A percentile compares a stretch with the other conserved stretches of the same genome.
phyloP scores from a whole-genome alignment of 2,888 invertebrate species.

The Dynastes hyllus region DNA sequence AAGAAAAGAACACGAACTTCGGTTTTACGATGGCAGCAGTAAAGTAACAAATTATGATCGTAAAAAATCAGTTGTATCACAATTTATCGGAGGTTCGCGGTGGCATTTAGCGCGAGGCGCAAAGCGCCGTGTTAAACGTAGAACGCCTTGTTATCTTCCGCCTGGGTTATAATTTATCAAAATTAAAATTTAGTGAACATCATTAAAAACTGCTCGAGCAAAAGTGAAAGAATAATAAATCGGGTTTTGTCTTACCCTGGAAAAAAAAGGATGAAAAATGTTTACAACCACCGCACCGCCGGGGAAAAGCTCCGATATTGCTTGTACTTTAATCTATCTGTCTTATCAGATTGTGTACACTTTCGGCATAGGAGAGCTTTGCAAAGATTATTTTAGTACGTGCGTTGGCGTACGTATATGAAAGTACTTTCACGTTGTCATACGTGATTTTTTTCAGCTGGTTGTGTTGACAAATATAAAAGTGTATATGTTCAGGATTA shows the following conservation, averaged over 20 bases:
- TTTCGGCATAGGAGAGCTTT: neutral
- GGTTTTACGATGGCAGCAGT: neutral
- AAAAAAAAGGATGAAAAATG: slow-evolving; percentile 5
- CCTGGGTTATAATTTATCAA: slow-evolving; percentile 36
- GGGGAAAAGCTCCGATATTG: slow-evolving; percentile 12
- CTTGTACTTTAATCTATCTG: slow-evolving; percentile 34
- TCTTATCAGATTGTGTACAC: slow-evolving; percentile 25
- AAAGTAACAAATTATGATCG: slow-evolving; percentile 41
- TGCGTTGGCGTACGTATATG: neutral
- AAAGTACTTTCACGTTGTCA: neutral
- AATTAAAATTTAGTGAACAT: slow-evolving; percentile 43
- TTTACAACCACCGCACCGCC: neutral
- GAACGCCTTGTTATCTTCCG: slow-evolving; percentile 38
- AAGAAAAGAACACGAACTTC: slow-evolving; percentile 5
- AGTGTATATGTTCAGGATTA: neutral
- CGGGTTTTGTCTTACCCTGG: neutral
- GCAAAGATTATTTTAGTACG: slow-evolving; percentile 11
- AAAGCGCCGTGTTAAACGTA: slow-evolving; percentile 25
- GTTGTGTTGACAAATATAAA: neutral
- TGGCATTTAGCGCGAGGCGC: neutral
- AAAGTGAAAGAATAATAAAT: slow-evolving; percentile 45
- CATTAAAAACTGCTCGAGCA: slow-evolving; percentile 43
- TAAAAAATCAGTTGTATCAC: slow-evolving; percentile 44
- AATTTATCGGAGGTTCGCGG: slow-evolving; percentile 29
- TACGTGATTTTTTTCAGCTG: slow-evolving; percentile 6